Evolutionary conservation across 92 coral and sea anemone species (phyloP).

Genomic region (Pocillopora meandrina): DNA sequence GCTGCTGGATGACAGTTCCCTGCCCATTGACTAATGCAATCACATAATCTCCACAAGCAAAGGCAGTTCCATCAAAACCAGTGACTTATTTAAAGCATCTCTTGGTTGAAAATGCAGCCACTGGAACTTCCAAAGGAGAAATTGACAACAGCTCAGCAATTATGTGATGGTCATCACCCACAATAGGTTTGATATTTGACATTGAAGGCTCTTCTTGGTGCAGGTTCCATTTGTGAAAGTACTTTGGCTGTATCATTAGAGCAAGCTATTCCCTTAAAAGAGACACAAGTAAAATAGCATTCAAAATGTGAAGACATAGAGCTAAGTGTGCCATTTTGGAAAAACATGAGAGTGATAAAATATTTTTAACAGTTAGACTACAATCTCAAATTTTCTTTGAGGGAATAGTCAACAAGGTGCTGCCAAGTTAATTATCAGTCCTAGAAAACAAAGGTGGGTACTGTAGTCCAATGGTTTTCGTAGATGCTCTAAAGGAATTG

Average conservation of each 20-base stretch:
- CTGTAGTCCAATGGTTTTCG: no score
- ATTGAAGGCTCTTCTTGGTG: slow-evolving; percentile 56
- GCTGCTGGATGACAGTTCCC: slow-evolving; percentile 46
- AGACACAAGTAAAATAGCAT: not conserved
- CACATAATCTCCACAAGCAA: slow-evolving; percentile 61
- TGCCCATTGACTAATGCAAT: slow-evolving; percentile 45
- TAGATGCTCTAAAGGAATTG: no score
- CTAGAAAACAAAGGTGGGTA: no score
- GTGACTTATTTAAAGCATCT: slow-evolving; percentile 50
- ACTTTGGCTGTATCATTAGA: slow-evolving; percentile 53
- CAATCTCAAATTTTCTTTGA: no score
- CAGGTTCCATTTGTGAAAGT: slow-evolving; percentile 42
- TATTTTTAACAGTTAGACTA: no score
- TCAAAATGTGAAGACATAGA: not conserved
- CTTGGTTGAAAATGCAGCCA: slow-evolving; percentile 54
- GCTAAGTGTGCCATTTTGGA: not conserved
- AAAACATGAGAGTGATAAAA: not conserved
- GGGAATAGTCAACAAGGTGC: no score
- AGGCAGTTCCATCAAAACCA: slow-evolving; percentile 58
- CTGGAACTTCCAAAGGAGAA: slow-evolving; percentile 39
- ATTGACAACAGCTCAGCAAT: slow-evolving; percentile 49
- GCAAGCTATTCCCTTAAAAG: slow-evolving; percentile 66
- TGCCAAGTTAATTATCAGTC: no score
- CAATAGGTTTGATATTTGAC: slow-evolving; percentile 46
- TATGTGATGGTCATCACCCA: slow-evolving; percentile 29